A percentile compares a stretch with the other conserved stretches of the same genome.
phyloP scores from a whole-genome alignment of 2,113 vertebrate genomes.

The Mandrillus leucophaeus region DNA sequence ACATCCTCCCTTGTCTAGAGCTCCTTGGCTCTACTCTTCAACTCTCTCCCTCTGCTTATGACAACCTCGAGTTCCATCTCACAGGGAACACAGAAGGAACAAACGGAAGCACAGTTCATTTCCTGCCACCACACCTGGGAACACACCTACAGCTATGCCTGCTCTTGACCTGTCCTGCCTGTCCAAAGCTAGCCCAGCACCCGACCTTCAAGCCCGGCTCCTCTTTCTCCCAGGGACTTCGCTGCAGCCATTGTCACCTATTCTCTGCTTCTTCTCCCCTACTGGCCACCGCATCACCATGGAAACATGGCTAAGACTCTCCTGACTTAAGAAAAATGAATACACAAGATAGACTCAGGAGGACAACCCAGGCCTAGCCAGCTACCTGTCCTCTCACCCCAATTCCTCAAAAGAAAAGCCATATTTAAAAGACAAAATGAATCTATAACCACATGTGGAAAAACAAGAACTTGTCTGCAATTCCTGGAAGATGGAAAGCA shows the following conservation, averaged over 20 bases:
- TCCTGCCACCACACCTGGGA: neutral
- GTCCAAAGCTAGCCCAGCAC: neutral
- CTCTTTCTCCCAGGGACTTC: neutral
- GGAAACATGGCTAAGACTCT: neutral
- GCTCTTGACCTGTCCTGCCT: neutral
- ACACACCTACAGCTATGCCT: too few species aligned
- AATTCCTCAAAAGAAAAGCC: neutral
- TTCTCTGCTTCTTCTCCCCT: neutral
- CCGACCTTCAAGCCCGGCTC: neutral
- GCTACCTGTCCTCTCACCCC: neutral
- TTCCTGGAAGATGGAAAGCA: neutral
- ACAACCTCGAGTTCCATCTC: neutral
- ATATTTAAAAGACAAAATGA: neutral
- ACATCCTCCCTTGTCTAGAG: neutral
- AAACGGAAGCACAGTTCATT: accelerated
- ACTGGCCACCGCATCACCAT: neutral
- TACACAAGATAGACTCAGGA: neutral
- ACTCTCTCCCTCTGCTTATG: too few species aligned
- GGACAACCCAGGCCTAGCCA: neutral
- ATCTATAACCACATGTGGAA: neutral
- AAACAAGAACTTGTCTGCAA: neutral
- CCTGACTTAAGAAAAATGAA: neutral
- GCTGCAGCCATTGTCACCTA: accelerated
- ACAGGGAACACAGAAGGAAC: neutral
- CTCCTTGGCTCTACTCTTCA: neutral